These are phyloP conservation scores for Nudaria mundana DNA, from an alignment of 2,888 invertebrate species.

Conservation along the genomic window DNA sequence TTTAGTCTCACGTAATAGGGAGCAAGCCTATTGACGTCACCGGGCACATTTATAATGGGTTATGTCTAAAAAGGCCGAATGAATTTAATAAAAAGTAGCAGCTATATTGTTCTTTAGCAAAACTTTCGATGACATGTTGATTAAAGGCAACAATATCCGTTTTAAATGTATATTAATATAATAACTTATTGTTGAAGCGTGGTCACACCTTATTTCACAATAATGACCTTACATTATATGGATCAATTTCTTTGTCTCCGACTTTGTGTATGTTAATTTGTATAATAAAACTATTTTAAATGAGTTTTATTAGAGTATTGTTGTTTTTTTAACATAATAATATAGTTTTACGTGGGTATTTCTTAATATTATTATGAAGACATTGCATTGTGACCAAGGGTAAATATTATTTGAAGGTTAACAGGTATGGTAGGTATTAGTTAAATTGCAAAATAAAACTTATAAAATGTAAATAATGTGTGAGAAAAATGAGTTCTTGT, in stretches of 20 bases:
- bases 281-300: slow-evolving; percentile 4
- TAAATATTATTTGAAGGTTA: not conserved
- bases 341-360: not conserved
- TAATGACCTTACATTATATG: not conserved
- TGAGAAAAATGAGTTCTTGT: too few species aligned
- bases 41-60: too few species aligned
- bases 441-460: not conserved
- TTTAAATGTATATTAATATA: not conserved
- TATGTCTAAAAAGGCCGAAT: too few species aligned
- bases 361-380: not conserved
- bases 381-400: not conserved
- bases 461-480: too few species aligned
- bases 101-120: too few species aligned
- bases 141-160: too few species aligned
- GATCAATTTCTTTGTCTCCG: slow-evolving; percentile 4
- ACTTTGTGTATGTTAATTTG: slow-evolving; percentile 7
- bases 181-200: not conserved
- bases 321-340: not conserved
- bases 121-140: too few species aligned
- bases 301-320: slow-evolving; percentile 1
- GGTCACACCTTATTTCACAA: slow-evolving; percentile 3
- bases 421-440: not conserved
- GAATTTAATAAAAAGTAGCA: too few species aligned
- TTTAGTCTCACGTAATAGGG: too few species aligned
- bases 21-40: too few species aligned